phyloP scores from a whole-genome alignment of 2,113 vertebrate genomes.

The Pseudorhombus dupliciocellatus region DNA sequence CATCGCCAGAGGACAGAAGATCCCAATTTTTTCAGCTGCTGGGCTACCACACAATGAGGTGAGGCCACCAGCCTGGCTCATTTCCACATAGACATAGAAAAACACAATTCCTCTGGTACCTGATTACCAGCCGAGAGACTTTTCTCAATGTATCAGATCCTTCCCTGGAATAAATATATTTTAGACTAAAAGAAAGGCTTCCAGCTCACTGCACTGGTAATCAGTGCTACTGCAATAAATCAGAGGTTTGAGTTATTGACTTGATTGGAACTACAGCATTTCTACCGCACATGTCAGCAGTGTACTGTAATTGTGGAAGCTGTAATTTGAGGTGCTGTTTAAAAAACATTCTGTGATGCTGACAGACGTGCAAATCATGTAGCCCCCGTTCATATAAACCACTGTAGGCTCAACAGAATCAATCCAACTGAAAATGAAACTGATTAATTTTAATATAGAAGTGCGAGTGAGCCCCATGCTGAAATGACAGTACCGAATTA shows the following conservation, averaged over 20 bases:
- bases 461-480: background rate
- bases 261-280: background rate
- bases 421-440: background rate
- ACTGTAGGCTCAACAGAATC: background rate
- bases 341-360: background rate
- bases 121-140: background rate
- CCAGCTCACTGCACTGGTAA: background rate
- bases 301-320: background rate
- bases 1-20: slow-evolving; percentile 86
- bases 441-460: too few relatives aligned
- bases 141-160: background rate
- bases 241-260: too few relatives aligned
- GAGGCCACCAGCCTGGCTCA: slow-evolving; percentile 1
- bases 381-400: background rate
- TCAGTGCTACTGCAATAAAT: background rate
- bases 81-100: background rate
- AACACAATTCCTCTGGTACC: background rate
- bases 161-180: background rate
- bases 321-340: too few relatives aligned
- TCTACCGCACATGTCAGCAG: background rate
- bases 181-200: background rate
- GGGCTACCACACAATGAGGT: slow-evolving; percentile 88
- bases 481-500: too few relatives aligned
- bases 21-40: slow-evolving; percentile 86
- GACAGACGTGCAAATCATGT: too few relatives aligned